Base-by-base conservation (phyloP, 2,888 invertebrate genomes). In the Loripinus fragilis region DNA sequence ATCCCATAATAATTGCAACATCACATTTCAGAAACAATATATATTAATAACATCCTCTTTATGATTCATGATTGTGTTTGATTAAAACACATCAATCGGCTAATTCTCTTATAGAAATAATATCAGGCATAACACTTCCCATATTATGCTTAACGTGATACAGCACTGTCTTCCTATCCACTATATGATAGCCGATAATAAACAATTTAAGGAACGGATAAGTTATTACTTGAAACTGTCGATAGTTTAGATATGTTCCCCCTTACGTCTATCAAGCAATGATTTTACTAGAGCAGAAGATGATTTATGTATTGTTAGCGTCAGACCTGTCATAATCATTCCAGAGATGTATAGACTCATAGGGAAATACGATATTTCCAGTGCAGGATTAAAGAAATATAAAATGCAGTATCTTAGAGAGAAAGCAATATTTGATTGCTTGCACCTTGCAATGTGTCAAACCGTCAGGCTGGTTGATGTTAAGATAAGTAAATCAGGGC, bases 251-350 rank as follows among this genome's bases (percentile, higher is more conserved):
- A 69, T 81, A 72, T 50, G 17, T 69, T 35, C 64, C 71, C 66
- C 76, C 55, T n/a, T 8, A 30, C 69, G 80, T 83, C 80, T 70
- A 78, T 81, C 78, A 74, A 42, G 70, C 72, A 72, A 81, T 81
- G 79, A 78, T 69, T 76, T 48, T 68, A 41, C 76, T 45, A 74
- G 76, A 74, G 78, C 50, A 38, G 25, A 15, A 28, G 76, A 60
- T 83, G 83, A 83, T 83, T 83, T 83, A 83, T 83, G 78, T 78
- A 64, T 66, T 74, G 74, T 74, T 60, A 55, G 80, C 73, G 81
- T 76, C 83, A 76, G 76, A 78, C 71, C 64, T 81, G 83, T 81
- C 83, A 83, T 83, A 83, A 78, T 74, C 76, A 78, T 67, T 76
- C 74, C 70, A 30, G 48, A 45, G 73, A 78, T 81, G 78, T 83